A percentile compares a stretch with the other conserved stretches of the same genome.
Conservation (phyloP, 2,888 invertebrate species). For the Dryobota labecula region DNA sequence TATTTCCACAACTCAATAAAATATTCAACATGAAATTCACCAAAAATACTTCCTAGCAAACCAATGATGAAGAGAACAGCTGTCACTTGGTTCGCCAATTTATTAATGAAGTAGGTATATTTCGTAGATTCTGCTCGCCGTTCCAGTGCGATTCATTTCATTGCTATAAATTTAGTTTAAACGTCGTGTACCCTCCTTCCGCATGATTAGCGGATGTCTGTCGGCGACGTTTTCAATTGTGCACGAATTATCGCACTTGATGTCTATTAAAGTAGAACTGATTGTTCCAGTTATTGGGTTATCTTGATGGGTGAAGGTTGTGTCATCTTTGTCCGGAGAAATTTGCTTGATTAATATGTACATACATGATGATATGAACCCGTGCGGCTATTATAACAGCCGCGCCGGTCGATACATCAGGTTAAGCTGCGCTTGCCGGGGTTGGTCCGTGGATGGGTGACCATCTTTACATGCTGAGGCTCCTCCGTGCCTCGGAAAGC, state of each 20-base stretch:
- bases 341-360: neutral
- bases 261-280: slow-evolving; percentile 57
- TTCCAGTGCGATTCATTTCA: slow-evolving; percentile 70
- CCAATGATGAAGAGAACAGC: slow-evolving; percentile 59
- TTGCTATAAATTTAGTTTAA: slow-evolving; percentile 75
- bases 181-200: slow-evolving; percentile 73
- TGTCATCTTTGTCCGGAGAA: neutral
- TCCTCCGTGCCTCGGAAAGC: too few species aligned
- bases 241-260: slow-evolving; percentile 70
- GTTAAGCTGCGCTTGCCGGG: too few species aligned
- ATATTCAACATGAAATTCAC: neutral
- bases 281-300: slow-evolving; percentile 52
- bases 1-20: neutral
- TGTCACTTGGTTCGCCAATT: slow-evolving; percentile 68
- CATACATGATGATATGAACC: neutral
- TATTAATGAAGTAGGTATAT: slow-evolving; percentile 68
- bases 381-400: too few species aligned
- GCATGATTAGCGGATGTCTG: slow-evolving; percentile 80
- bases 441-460: too few species aligned
- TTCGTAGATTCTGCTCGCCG: slow-evolving; percentile 63
- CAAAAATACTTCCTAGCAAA: slow-evolving; percentile 12
- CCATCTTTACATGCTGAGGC: too few species aligned
- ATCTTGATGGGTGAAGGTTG: slow-evolving; percentile 25
- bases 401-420: too few species aligned
- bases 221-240: slow-evolving; percentile 71